Percentiles rank a stretch among this genome's conserved stretches.
phyloP scores from a whole-genome alignment of 2,888 invertebrate species.

The Listrodromus nycthemerus region DNA sequence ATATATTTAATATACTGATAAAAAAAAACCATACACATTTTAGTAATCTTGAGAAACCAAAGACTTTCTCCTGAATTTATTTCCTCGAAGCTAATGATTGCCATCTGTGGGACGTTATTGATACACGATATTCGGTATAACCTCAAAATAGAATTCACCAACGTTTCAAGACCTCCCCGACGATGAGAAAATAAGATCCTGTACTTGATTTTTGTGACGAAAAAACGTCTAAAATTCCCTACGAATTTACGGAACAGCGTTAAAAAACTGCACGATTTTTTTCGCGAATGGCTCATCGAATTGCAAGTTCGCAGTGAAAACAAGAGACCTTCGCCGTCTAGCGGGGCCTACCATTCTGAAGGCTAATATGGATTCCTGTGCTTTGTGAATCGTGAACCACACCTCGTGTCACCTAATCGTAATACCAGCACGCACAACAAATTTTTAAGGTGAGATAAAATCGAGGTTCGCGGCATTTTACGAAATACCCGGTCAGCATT shows the following conservation, averaged over 20 bases:
- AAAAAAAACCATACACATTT: too few relatives aligned
- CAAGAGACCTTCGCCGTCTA: not conserved
- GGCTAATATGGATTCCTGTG: not conserved
- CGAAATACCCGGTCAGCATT: not conserved
- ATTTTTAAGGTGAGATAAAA: not conserved
- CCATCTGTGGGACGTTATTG: too few relatives aligned
- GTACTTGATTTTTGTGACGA: not conserved
- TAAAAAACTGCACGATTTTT: not conserved
- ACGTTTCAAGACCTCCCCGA: too few relatives aligned
- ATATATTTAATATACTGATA: too few relatives aligned
- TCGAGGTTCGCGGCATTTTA: not conserved
- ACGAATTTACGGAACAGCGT: not conserved
- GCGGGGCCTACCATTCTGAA: not conserved
- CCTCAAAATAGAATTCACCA: too few relatives aligned
- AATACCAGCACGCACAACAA: not conserved
- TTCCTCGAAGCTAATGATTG: too few relatives aligned
- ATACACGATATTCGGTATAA: too few relatives aligned
- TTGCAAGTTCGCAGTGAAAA: not conserved
- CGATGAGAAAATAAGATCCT: not conserved
- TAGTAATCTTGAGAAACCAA: too few relatives aligned
- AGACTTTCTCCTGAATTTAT: too few relatives aligned
- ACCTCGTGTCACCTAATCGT: not conserved
- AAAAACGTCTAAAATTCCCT: not conserved
- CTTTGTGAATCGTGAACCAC: not conserved
- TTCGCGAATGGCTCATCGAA: not conserved